Conservation (phyloP, 1,140 invertebrate species). For the Rhyacophila brunnea region DNA sequence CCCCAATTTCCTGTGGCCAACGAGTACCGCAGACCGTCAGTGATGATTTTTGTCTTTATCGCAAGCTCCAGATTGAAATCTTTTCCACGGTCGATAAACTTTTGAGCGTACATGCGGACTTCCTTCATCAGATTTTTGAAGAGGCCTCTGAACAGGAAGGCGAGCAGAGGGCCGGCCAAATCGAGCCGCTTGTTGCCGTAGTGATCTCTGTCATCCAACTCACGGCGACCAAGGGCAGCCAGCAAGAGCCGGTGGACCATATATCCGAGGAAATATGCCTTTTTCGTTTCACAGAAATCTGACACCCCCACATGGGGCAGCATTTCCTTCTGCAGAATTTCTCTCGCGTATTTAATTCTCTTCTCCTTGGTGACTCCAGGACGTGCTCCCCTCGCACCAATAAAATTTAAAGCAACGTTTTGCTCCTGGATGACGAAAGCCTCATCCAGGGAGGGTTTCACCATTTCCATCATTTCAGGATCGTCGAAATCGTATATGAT, state of each 20-base stretch:
- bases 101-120: slow-evolving; percentile 96
- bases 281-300: slow-evolving; percentile 99
- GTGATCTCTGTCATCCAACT: slow-evolving; percentile 98
- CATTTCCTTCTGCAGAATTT: slow-evolving; percentile 99
- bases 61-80: slow-evolving; percentile 97
- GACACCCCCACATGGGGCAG: slow-evolving; percentile 98
- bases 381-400: slow-evolving; percentile 91
- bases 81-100: slow-evolving; percentile 97
- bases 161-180: slow-evolving; percentile 92
- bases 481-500: slow-evolving; percentile 99
- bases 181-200: slow-evolving; percentile 98
- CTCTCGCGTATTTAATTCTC: slow-evolving; percentile 97
- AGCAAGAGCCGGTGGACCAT: slow-evolving; percentile 96
- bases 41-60: slow-evolving; percentile 97
- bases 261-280: slow-evolving; percentile 96
- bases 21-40: slow-evolving; percentile 96
- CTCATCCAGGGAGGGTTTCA: slow-evolving; percentile 97
- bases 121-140: slow-evolving; percentile 95
- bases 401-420: slow-evolving; percentile 97
- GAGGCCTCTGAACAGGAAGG: slow-evolving; percentile 91
- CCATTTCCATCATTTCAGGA: slow-evolving; percentile 99
- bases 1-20: slow-evolving; percentile 99
- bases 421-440: slow-evolving; percentile 99
- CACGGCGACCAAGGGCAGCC: slow-evolving; percentile 90
- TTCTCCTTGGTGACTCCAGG: slow-evolving; percentile 98